These are phyloP conservation scores for Megatriorchis doriae DNA, from an alignment of 2,113 vertebrate genomes.

Conservation along the genomic window DNA sequence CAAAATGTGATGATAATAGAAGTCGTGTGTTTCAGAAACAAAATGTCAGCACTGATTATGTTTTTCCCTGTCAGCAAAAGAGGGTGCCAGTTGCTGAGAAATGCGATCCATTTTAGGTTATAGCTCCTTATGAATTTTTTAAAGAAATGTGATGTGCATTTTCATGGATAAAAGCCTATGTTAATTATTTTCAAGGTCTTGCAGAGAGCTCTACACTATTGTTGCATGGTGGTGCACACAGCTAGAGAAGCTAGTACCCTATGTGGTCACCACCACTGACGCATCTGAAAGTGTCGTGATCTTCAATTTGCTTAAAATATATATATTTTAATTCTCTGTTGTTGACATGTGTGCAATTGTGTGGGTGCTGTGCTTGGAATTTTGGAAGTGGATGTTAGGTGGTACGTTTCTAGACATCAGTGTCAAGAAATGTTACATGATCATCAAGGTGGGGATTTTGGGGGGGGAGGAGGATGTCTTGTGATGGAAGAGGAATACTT, in stretches of 20 bases:
- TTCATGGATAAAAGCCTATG: not conserved
- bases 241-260: not conserved
- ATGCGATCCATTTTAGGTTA: not conserved
- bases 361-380: not conserved
- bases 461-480: too few relatives aligned
- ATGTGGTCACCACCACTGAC: not conserved
- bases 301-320: not conserved
- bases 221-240: not conserved
- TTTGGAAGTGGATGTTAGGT: not conserved
- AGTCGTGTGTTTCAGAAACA: not conserved
- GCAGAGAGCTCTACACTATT: not conserved
- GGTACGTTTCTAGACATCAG: not conserved
- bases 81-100: not conserved
- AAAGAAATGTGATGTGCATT: not conserved
- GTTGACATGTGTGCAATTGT: not conserved
- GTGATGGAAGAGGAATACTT: not conserved
- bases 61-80: not conserved
- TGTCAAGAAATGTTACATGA: not conserved
- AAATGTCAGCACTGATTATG: not conserved
- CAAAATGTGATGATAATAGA: slow-evolving; percentile 34
- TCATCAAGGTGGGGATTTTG: too few relatives aligned
- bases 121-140: not conserved
- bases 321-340: not conserved
- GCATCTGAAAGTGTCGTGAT: not conserved
- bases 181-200: not conserved